Evolutionary conservation across 2,113 vertebrate genomes (phyloP), one percentile per base, ranked within the genome.

Genomic region (Takifugu flavidus): DNA sequence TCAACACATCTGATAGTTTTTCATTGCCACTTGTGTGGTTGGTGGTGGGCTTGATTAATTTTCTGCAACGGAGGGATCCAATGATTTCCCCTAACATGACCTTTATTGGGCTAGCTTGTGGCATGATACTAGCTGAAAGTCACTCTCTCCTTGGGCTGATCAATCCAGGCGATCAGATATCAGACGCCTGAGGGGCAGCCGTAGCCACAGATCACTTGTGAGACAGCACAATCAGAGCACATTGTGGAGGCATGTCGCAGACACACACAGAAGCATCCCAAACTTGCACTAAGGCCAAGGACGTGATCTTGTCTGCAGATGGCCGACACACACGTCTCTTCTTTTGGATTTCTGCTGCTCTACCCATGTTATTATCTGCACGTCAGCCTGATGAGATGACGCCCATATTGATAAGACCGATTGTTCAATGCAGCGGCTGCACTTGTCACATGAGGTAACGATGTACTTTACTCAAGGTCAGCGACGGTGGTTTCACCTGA

Each of bases 101-200:
- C 59, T 67, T 39, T 64, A 70, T 74, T 73, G 76, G 82, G 50
- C 10, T 61, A 70, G 71, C 76, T 50, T 31, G 59, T 44, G 49
- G 66, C 67, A 54, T 50, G 66, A 74, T 53, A 62, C 46, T 7
- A 78, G 79, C 78, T 87, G 87, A 90, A 91, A 79, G 89, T 89
- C 89, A 86, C 52, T 52, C 77, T 90, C 80, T 89, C 88, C 89
- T 88, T 91, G 86, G 82, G 75, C 59, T 29, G 68, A 88, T 91
- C 89, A 85, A 90, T 90, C 70, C 13, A 53, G 49, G 62, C 76
- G 75, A 90, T 91, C 89, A 81, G 87, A 90, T 90, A 89, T 86
- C 86, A 67, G 83, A 80, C 86, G 83, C 82, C 82, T 82, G 81
- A 82, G 85, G 86, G 84, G 86, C 59, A 56, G 76, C 79, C 70